Conservation (phyloP, 2,113 vertebrate genomes). For the Crotalus horridus region DNA sequence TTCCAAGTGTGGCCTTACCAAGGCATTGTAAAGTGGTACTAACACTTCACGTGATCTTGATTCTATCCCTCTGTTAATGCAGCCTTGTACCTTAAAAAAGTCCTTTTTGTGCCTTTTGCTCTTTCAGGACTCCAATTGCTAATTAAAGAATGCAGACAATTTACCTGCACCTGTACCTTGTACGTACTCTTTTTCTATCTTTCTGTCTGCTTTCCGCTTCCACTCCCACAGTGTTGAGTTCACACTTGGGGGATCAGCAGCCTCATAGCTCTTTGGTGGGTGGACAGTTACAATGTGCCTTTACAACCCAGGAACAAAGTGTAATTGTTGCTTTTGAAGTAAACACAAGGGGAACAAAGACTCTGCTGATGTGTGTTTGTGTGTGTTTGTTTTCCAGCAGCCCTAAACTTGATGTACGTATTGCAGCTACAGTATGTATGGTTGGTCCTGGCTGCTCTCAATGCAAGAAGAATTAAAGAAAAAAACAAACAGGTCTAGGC, state of each 20-base stretch:
- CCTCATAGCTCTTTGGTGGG: slow-evolving; percentile 29
- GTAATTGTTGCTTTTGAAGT: slow-evolving; percentile 49
- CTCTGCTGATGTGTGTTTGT: slow-evolving; percentile 25
- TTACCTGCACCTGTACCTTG: not conserved
- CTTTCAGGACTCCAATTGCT: not conserved
- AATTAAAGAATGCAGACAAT: not conserved
- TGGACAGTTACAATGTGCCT: slow-evolving; percentile 50
- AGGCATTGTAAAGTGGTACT: too few species aligned
- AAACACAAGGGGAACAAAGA: slow-evolving; percentile 56
- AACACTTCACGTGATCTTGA: too few species aligned
- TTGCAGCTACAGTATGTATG: slow-evolving; percentile 30
- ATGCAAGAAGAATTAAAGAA: not conserved
- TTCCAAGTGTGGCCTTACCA: too few species aligned
- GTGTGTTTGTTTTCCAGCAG: slow-evolving; percentile 29
- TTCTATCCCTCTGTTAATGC: too few species aligned
- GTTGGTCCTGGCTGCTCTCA: not conserved
- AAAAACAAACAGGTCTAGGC: not conserved
- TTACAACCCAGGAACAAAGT: slow-evolving; percentile 51
- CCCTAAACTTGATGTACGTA: slow-evolving; percentile 31
- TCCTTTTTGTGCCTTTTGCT: not conserved
- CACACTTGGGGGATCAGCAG: not conserved
- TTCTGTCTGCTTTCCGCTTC: not conserved
- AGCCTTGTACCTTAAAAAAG: not conserved
- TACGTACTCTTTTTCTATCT: too few species aligned
- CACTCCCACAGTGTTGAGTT: not conserved